Base-by-base conservation (phyloP, 1,140 invertebrate genomes). In the Aphelinus certus region DNA sequence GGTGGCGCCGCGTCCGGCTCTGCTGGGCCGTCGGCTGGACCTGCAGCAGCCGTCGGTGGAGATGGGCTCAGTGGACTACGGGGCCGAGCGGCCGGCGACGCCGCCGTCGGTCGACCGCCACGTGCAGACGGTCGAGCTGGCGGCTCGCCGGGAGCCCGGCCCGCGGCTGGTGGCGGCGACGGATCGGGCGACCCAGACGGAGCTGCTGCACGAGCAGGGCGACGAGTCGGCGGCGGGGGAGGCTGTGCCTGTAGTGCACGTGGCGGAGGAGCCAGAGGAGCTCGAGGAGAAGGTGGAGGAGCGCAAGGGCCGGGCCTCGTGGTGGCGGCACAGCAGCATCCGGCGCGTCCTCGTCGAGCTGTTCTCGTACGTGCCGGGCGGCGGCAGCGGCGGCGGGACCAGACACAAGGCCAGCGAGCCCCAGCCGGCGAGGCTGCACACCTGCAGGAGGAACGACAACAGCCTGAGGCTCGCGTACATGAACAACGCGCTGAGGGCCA, bases 21-120 rank as follows among this genome's bases (percentile, higher is more conserved):
- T 6, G 7, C 3, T 9, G 1, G 45, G 6, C 4, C 9, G 1
- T 5, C 60, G n/a, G 1, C 9, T 82, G 4, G 46, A 79, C 45
- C 42, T 51, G 9, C 78, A 76, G 64, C 78, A 80, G 55, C 65
- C 49, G 61, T 83, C 81, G 47, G 42, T 77, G 6, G 81, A 81
- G 74, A 65, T 82, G 56, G 81, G 78, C 6, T 58, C 76, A 3
- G 56, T 79, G 47, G 64, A 57, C 1, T 77, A 77, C 70, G 48
- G 2, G 0, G 9, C 51, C 58, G 58, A 55, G 43, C 67, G 69
- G 42, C 55, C 60, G 49, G 58, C 69, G 10, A 64, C 71, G 48
- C 64, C 67, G 64, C 55, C 45, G 42, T 48, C 70, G 64, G 75
- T 60, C 60, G 42, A 26, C 47, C 26, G 71, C 69, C 65, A 72